phyloP scores from a whole-genome alignment of 1,140 invertebrate genomes.

The Eriocheir sinensis region DNA sequence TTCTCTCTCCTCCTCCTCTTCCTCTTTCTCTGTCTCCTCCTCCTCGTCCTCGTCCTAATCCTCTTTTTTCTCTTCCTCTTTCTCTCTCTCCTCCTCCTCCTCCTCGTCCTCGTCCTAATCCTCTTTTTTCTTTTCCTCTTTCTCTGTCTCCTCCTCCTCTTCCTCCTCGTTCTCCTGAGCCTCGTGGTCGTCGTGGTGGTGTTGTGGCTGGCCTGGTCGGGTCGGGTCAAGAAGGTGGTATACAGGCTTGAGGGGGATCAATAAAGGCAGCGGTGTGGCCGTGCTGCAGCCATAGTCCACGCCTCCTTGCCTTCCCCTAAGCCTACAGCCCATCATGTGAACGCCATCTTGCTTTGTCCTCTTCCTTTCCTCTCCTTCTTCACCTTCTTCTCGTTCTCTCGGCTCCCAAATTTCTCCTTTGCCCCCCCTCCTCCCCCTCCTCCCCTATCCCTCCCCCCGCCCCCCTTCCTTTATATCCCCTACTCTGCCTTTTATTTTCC shows the following conservation, averaged over 20 bases:
- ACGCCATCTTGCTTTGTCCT: neutral
- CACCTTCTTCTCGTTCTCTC: neutral
- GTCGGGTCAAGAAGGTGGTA: constrained; percentile 14
- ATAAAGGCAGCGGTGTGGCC: constrained; percentile 10
- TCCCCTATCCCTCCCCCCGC: neutral
- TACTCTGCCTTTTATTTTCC: constrained; percentile 70
- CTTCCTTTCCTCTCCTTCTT: neutral
- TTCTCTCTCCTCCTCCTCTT: too few relatives aligned
- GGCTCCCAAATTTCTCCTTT: neutral
- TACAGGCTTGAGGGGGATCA: constrained; percentile 2
- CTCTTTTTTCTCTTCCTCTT: neutral
- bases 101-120: neutral
- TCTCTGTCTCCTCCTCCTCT: neutral
- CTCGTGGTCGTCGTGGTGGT: neutral
- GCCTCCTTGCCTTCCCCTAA: neutral
- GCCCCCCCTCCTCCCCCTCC: neutral
- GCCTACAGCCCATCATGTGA: constrained; percentile 20
- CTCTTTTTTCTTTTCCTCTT: too few relatives aligned
- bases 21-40: neutral
- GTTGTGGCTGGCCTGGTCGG: neutral
- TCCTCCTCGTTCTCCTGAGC: neutral
- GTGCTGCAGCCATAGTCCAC: constrained; percentile 19
- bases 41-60: neutral
- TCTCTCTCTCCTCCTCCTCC: too few relatives aligned
- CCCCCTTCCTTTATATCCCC: constrained; percentile 38